These are phyloP conservation scores for Phataginus tetradactyla DNA, from an alignment of 2,797 vertebrate genomes.

Conservation along the genomic window DNA sequence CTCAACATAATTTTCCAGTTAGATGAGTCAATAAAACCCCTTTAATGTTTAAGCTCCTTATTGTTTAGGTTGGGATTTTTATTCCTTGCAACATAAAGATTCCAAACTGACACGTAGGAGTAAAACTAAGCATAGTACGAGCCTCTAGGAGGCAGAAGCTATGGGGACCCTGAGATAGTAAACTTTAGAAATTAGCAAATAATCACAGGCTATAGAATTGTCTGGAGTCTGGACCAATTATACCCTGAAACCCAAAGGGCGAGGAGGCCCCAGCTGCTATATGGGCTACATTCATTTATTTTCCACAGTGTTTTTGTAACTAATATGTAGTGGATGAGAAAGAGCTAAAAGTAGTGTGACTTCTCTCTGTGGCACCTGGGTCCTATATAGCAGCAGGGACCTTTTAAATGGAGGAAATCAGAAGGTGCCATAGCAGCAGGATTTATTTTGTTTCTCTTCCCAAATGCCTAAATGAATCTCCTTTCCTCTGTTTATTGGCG, in stretches of 20 bases:
- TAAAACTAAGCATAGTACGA: neutral
- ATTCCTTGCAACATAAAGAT: constrained; percentile 7
- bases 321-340: neutral
- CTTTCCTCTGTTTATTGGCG: neutral
- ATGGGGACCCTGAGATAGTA: neutral
- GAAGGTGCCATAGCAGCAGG: neutral
- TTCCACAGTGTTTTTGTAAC: neutral
- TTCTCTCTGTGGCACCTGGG: neutral
- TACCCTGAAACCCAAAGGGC: constrained; percentile 28
- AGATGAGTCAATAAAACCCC: neutral
- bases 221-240: constrained; percentile 17
- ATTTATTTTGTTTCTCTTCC: neutral
- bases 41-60: neutral
- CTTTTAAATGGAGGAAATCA: neutral
- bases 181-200: constrained; percentile 42
- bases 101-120: neutral
- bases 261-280: neutral
- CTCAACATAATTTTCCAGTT: neutral
- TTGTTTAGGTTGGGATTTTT: neutral
- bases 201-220: neutral
- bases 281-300: neutral
- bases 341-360: neutral
- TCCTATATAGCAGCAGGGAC: neutral
- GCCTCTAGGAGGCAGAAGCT: neutral
- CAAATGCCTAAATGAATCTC: neutral